Base-by-base conservation (phyloP, 2,113 vertebrate genomes). In the Megaleporinus macrocephalus region DNA sequence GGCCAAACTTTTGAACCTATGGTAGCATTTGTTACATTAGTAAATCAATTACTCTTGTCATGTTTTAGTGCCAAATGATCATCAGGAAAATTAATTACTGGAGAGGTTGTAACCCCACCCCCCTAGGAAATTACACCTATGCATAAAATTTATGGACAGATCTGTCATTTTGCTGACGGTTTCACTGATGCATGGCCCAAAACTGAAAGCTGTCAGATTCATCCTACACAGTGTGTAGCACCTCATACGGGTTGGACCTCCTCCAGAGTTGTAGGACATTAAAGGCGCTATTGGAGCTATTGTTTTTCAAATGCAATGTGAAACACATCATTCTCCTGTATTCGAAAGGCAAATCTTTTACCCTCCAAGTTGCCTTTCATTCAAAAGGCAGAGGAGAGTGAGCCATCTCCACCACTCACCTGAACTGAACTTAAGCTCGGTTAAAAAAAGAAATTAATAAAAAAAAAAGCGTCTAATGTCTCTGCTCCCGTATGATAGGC, bases 401-500 rank as follows among this genome's bases (percentile, higher is more conserved):
- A 80, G 22, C 49, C 15, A 66, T 33, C 36, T 82, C 65, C 44
- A 30, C 27, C 20, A 65, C 72, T 65, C 76, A 71, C 63, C 69
- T 57, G 57, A 61, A 61, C 76, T 68, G 20, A 83, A 69, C 75
- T 82, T 69, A 81, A 76, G 78, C 73, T 81, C 65, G 68, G 73
- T 49, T 26, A 29, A 41, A 13, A 3, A 4, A 16, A 26, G 18
- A 53, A 53, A 75, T n/a, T n/a, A 33, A 75, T 47, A 62, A 66
- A 29, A 10, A 68, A 71, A 41, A 80, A 71, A 80, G 13, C 81
- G 29, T 7, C 24, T 12, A 1, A 15, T 80, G 55, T 27, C 44
- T 87, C 79, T 84, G 76, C 62, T 84, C 71, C 72, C 83, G 76
- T 77, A 85, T 65, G 85, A 89, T 84, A 81, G 84, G 65, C 80